These are phyloP conservation scores for Caloenas nicobarica DNA, from an alignment of 2,113 vertebrate species.

Conservation along the genomic window DNA sequence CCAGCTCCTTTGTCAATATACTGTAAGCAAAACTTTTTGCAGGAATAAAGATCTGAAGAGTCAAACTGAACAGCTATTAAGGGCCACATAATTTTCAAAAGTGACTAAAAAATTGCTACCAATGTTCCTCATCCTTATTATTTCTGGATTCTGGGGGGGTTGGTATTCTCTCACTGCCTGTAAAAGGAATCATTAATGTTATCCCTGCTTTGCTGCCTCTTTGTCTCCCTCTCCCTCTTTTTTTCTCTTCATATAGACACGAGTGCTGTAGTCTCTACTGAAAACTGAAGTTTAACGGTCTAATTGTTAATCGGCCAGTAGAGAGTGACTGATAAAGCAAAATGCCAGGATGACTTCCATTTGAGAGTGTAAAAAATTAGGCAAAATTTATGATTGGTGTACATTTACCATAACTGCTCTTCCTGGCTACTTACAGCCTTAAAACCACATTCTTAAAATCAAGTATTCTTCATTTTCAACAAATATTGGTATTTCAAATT, in stretches of 20 bases:
- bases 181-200: constrained; percentile 20
- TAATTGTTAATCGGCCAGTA: background rate
- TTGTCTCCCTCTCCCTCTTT: background rate
- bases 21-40: background rate
- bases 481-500: background rate
- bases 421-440: background rate
- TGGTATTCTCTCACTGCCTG: background rate
- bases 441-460: background rate
- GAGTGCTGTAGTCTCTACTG: background rate
- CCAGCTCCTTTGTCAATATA: background rate
- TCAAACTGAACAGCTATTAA: background rate
- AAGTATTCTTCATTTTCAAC: background rate
- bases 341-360: background rate
- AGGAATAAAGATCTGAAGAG: background rate
- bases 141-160: background rate
- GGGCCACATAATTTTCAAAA: background rate
- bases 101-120: background rate
- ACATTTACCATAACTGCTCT: background rate
- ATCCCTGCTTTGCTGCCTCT: constrained; percentile 5
- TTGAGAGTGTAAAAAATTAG: background rate
- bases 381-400: background rate
- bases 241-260: background rate
- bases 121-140: background rate
- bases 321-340: background rate
- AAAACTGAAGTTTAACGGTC: background rate